phyloP scores from a whole-genome alignment of 1,140 invertebrate species.

The Pomacea maculata region DNA sequence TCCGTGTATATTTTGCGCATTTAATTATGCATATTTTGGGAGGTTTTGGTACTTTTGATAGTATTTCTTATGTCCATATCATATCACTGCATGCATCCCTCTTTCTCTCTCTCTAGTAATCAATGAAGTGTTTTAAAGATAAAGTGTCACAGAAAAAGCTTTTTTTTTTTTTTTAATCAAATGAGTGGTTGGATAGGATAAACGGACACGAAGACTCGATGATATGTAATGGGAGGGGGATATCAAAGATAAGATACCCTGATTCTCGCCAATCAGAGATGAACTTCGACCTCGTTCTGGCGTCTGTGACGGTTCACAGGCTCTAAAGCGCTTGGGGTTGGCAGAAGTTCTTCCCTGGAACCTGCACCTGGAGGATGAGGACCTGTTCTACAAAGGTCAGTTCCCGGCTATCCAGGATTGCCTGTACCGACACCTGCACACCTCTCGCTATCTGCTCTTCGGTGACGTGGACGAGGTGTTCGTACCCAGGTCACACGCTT shows the following conservation, averaged over 20 bases:
- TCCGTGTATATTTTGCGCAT: too few relatives aligned
- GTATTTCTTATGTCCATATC: too few relatives aligned
- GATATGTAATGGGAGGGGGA: too few relatives aligned
- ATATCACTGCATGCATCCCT: background rate
- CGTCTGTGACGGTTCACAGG: background rate
- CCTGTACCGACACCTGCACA: slow-evolving; percentile 18
- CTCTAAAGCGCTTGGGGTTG: slow-evolving; percentile 3
- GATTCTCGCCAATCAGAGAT: too few relatives aligned
- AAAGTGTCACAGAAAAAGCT: too few relatives aligned
- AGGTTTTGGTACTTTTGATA: too few relatives aligned
- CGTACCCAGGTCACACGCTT: slow-evolving; percentile 2
- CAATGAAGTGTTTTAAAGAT: too few relatives aligned
- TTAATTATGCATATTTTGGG: too few relatives aligned
- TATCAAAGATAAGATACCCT: too few relatives aligned
- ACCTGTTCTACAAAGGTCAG: slow-evolving; percentile 17
- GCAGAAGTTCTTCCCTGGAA: slow-evolving; percentile 15
- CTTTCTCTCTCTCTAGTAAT: background rate
- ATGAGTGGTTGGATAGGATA: too few relatives aligned
- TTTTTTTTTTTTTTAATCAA: too few relatives aligned
- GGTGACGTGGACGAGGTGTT: slow-evolving; percentile 20
- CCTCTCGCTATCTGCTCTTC: slow-evolving; percentile 16
- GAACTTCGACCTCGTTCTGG: background rate
- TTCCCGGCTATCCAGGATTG: slow-evolving; percentile 21
- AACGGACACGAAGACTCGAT: too few relatives aligned
- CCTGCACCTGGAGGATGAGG: background rate